A percentile compares a stretch with the other conserved stretches of the same genome.
These are phyloP conservation scores for Eupeodes corollae DNA, from an alignment of 1,140 invertebrate species.

Conservation along the genomic window DNA sequence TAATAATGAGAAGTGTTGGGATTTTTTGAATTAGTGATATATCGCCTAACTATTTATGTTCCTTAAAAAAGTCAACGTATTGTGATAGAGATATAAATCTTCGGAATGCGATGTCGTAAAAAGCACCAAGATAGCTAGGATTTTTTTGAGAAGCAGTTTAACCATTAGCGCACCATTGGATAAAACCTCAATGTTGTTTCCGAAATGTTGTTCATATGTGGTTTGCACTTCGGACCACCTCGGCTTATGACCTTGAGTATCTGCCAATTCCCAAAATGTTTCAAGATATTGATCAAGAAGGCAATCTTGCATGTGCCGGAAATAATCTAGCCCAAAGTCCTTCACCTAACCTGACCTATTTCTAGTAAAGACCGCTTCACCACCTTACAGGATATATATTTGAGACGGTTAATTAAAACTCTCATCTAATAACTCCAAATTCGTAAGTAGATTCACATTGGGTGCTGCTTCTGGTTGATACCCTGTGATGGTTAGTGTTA, in stretches of 20 bases:
- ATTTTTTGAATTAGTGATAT: slow-evolving; percentile 10
- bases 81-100: slow-evolving; percentile 12
- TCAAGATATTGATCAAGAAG: not conserved
- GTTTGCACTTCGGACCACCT: slow-evolving; percentile 8
- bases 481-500: slow-evolving; percentile 5
- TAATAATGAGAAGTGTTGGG: slow-evolving; percentile 9
- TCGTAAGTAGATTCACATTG: slow-evolving; percentile 11
- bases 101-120: slow-evolving; percentile 10
- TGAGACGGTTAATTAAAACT: slow-evolving; percentile 13
- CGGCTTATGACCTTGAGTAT: slow-evolving; percentile 3
- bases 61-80: slow-evolving; percentile 21
- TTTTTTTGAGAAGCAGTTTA: slow-evolving; percentile 16
- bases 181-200: slow-evolving; percentile 8
- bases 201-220: slow-evolving; percentile 16
- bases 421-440: slow-evolving; percentile 17
- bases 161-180: slow-evolving; percentile 14
- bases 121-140: not conserved
- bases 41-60: slow-evolving; percentile 18
- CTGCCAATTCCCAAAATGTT: slow-evolving; percentile 21
- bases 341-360: slow-evolving; percentile 14
- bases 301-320: not conserved
- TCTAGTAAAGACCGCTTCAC: slow-evolving; percentile 22
- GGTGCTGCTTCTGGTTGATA: slow-evolving; percentile 7
- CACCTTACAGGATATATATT: slow-evolving; percentile 22
- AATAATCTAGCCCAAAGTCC: slow-evolving; percentile 20